Evolutionary conservation across 2,888 invertebrate species (phyloP).

Genomic region (Orthosia gracilis): DNA sequence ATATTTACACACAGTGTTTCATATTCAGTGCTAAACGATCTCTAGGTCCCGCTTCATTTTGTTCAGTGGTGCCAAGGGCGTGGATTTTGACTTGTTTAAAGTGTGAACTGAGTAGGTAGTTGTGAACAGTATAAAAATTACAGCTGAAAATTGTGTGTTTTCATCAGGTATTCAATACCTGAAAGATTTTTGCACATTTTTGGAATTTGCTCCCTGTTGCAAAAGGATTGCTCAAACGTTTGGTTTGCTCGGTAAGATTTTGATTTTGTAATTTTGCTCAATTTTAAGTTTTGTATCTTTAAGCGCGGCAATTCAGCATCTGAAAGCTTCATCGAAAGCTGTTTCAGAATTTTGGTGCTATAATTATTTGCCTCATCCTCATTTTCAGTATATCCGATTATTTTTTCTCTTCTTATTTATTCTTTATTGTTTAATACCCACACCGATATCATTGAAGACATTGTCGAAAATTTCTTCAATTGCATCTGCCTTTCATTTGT

Average conservation of each 20-base stretch:
- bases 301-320: neutral
- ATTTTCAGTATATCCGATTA: neutral
- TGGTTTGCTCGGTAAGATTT: constrained; percentile 61
- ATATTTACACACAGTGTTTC: constrained; percentile 80
- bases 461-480: neutral
- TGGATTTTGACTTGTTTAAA: constrained; percentile 84
- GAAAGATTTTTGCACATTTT: constrained; percentile 59
- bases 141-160: constrained; percentile 73
- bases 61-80: constrained; percentile 87
- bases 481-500: neutral
- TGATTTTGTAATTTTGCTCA: constrained; percentile 19
- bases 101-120: constrained; percentile 84
- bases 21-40: constrained; percentile 86
- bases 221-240: constrained; percentile 67
- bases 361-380: neutral
- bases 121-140: constrained; percentile 76
- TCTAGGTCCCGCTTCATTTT: constrained; percentile 85
- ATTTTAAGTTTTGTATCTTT: neutral
- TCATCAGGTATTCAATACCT: constrained; percentile 47
- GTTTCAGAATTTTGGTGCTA: neutral
- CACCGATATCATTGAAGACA: neutral
- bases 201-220: constrained; percentile 53
- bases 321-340: neutral
- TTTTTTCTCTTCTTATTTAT: neutral
- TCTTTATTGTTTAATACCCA: neutral